Conservation (phyloP, 2,888 invertebrate genomes). For the Stenodera caucasica region DNA sequence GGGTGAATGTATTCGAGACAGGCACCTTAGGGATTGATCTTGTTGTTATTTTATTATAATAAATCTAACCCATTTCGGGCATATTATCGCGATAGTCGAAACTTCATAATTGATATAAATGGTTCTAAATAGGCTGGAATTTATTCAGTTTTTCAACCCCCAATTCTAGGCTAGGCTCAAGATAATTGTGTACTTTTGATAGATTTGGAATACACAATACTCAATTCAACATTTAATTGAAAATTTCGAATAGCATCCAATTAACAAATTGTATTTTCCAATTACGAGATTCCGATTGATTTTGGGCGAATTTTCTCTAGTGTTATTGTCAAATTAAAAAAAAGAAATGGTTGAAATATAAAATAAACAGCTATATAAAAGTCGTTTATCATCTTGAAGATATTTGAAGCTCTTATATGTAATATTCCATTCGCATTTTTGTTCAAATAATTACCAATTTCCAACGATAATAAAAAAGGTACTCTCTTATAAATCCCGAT, state of each 20-base stretch:
- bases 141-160: background rate
- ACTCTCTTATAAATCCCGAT: no score
- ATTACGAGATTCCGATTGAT: background rate
- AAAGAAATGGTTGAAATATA: background rate
- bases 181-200: no score
- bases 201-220: no score
- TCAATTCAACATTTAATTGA: no score
- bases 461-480: no score
- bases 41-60: background rate
- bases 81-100: background rate
- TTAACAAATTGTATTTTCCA: no score
- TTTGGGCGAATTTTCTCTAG: background rate
- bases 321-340: no score
- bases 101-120: slow-evolving; percentile 10
- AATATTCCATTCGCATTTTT: no score
- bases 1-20: no score
- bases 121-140: background rate
- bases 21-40: background rate
- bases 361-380: background rate
- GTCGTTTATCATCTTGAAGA: background rate
- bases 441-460: no score
- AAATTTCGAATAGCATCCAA: no score
- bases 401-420: no score
- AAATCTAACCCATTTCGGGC: background rate
- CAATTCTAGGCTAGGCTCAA: background rate